Evolutionary conservation across 1,140 invertebrate genomes (phyloP).

Genomic region (Halotydeus destructor): DNA sequence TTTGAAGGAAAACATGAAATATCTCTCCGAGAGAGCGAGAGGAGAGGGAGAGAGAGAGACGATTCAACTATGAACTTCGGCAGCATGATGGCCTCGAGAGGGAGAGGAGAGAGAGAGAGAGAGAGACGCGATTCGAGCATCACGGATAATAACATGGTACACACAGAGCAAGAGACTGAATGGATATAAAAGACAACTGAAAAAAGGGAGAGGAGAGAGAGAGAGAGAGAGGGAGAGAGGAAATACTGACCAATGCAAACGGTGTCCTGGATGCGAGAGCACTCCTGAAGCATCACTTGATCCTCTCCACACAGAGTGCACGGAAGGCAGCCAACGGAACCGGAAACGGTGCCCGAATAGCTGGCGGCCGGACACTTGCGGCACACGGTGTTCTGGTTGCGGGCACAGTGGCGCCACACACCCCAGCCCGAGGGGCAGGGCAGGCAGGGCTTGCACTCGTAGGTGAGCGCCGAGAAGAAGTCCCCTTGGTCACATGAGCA

Average conservation of each 20-base stretch:
- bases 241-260: constrained; percentile 20
- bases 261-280: constrained; percentile 22
- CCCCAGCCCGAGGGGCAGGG: constrained; percentile 21
- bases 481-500: background rate
- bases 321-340: constrained; percentile 17
- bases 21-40: too few species aligned
- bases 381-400: constrained; percentile 19
- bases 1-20: too few species aligned
- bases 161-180: too few species aligned
- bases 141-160: too few species aligned
- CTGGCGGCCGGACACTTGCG: constrained; percentile 19
- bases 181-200: too few species aligned
- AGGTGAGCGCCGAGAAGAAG: background rate
- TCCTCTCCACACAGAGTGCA: constrained; percentile 19
- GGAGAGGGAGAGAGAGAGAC: too few species aligned
- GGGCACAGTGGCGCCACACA: constrained; percentile 16
- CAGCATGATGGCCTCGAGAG: too few species aligned
- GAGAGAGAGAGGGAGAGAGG: background rate
- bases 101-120: too few species aligned
- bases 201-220: background rate
- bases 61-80: too few species aligned
- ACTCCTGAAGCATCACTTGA: constrained; percentile 20
- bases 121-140: too few species aligned
- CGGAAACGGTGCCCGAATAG: constrained; percentile 19
- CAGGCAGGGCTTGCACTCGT: constrained; percentile 17